Evolutionary conservation across 2,797 vertebrate species (phyloP).

Genomic region (Anguilla anguilla): DNA sequence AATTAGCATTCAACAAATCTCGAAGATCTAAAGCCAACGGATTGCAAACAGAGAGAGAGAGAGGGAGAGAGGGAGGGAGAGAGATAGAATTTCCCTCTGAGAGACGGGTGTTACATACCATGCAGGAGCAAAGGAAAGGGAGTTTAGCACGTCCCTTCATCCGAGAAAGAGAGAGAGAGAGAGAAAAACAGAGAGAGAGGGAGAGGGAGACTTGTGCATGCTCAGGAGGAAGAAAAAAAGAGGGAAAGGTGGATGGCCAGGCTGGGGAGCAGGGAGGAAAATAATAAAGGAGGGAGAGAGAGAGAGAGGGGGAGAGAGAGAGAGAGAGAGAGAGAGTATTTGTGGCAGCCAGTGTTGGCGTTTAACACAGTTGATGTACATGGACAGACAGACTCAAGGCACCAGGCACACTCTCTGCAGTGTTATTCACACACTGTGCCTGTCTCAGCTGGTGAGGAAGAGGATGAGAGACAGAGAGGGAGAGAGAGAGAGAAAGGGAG

Average conservation of each 20-base stretch:
- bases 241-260: slow-evolving; percentile 57
- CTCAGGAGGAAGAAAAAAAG: slow-evolving; percentile 63
- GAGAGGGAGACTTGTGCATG: slow-evolving; percentile 52
- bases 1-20: neutral
- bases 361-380: slow-evolving; percentile 61
- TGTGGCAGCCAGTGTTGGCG: slow-evolving; percentile 69
- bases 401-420: slow-evolving; percentile 63
- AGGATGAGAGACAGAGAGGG: neutral
- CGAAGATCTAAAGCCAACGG: slow-evolving; percentile 67
- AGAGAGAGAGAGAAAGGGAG: neutral
- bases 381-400: slow-evolving; percentile 62
- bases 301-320: slow-evolving; percentile 41
- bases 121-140: slow-evolving; percentile 90
- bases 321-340: slow-evolving; percentile 56
- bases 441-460: slow-evolving; percentile 50
- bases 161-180: slow-evolving; percentile 75
- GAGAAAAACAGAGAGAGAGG: slow-evolving; percentile 75
- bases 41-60: slow-evolving; percentile 48
- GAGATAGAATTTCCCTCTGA: slow-evolving; percentile 51
- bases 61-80: slow-evolving; percentile 59
- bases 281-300: slow-evolving; percentile 47
- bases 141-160: slow-evolving; percentile 90
- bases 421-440: slow-evolving; percentile 76
- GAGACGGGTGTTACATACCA: slow-evolving; percentile 81
- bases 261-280: slow-evolving; percentile 37